Conservation (phyloP, 2,888 invertebrate genomes). For the Alitta virens region DNA sequence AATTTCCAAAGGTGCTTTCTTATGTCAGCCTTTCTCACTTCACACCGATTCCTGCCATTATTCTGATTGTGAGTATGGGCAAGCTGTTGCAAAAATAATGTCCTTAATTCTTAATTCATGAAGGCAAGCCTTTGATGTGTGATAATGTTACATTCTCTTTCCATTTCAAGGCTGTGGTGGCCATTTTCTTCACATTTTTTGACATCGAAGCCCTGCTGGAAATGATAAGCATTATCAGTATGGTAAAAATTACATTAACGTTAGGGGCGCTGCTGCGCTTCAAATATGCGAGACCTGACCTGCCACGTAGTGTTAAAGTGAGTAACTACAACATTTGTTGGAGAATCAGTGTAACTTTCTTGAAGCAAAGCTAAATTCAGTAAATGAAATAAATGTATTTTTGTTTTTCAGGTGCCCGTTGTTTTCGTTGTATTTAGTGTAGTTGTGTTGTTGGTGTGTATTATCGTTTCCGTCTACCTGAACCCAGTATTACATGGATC, state of each 20-base stretch:
- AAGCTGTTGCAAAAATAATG: not conserved
- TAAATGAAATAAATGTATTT: not conserved
- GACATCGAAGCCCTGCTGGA: constrained; percentile 10
- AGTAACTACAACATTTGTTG: too few relatives aligned
- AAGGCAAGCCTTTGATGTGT: too few relatives aligned
- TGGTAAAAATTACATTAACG: constrained; percentile 11
- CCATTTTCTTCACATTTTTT: constrained; percentile 14
- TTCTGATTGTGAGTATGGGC: constrained; percentile 11
- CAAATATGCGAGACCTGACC: constrained; percentile 4
- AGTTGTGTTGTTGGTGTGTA: constrained; percentile 36
- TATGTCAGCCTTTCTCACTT: constrained; percentile 11
- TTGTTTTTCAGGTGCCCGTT: constrained; percentile 36
- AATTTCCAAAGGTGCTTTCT: constrained; percentile 11
- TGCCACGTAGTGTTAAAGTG: constrained; percentile 8
- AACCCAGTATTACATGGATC: constrained; percentile 42
- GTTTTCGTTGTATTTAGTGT: constrained; percentile 34
- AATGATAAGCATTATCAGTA: constrained; percentile 12
- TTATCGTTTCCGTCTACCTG: constrained; percentile 42
- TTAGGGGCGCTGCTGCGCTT: constrained; percentile 8
- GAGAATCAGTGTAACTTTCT: too few relatives aligned
- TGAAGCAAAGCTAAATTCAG: too few relatives aligned
- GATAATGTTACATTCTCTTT: not conserved
- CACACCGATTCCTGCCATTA: constrained; percentile 13
- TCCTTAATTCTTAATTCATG: not conserved
- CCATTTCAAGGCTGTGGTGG: constrained; percentile 3